Base-by-base conservation (phyloP, 2,888 invertebrate species). In the Folsomia manolachei region DNA sequence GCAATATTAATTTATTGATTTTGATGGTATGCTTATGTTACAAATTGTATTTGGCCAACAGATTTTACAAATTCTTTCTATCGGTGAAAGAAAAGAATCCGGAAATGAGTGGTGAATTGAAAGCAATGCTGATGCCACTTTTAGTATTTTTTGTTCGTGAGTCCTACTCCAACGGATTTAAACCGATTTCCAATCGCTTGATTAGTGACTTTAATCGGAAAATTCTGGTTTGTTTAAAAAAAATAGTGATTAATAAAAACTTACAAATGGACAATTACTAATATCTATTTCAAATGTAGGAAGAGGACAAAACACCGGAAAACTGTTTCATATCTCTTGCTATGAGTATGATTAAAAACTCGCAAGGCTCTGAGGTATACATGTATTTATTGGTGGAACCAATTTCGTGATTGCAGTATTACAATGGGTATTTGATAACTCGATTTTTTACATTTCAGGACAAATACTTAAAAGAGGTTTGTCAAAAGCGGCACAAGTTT, bases 1-100 rank as follows among this genome's bases (percentile, higher is more conserved):
- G 18, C n/a, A 21, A 63, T 4, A 70, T 23, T 27, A 60, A 67
- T 53, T 14, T 21, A 18, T 11, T 67, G 18, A n/a, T 68, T 56
- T 4, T 19, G 39, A 65, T 65, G 18, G 2, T 23, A n/a, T n/a
- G n/a, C n/a, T n/a, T n/a, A n/a, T n/a, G n/a, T n/a, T n/a, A n/a
- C n/a, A n/a, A n/a, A n/a, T n/a, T n/a, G n/a, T n/a, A n/a, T n/a
- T n/a, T n/a, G n/a, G n/a, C n/a, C n/a, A 4, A 52, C 63, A 80
- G 79, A 63, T 79, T 80, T 71, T 80, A 78, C 78, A 73, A 74
- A 61, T 80, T 79, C 71, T 80, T 78, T 62, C 26, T 65, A 21
- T 65, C 27, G 53, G 62, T 75, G 63, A 78, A 79, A 61, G 39
- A 63, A n/a, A 69, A 70, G 52, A 73, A 74, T 60, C 9, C 64